phyloP scores from a whole-genome alignment of 2,888 invertebrate genomes.

The Chrysolina haemoptera region DNA sequence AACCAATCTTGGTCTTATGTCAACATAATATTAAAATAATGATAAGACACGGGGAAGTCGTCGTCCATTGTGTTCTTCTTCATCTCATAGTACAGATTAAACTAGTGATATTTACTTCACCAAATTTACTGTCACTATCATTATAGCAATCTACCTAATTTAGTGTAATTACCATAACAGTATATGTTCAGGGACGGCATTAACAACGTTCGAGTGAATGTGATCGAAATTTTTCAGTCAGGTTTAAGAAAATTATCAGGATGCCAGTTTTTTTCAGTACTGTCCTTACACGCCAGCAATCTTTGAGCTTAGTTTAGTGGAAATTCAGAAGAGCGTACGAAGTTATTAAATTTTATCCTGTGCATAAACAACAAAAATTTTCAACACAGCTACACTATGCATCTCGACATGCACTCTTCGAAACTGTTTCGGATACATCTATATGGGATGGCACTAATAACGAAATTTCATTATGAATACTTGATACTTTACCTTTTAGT shows the following conservation, averaged over 20 bases:
- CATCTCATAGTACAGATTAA: slow-evolving; percentile 39
- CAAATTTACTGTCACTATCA: slow-evolving; percentile 46
- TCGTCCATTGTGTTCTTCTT: slow-evolving; percentile 41
- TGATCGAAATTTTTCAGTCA: neutral
- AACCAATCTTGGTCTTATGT: slow-evolving; percentile 46
- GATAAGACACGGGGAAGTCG: slow-evolving; percentile 36
- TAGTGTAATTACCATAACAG: slow-evolving; percentile 43
- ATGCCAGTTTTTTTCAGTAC: neutral
- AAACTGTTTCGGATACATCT: no score
- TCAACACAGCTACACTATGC: no score
- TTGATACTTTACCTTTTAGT: no score
- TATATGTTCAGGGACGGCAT: slow-evolving; percentile 24
- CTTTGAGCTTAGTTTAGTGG: no score
- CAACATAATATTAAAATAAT: slow-evolving; percentile 50
- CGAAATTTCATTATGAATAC: no score
- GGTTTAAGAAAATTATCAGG: neutral
- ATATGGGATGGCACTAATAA: no score
- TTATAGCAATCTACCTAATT: slow-evolving; percentile 45
- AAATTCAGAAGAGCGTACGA: no score
- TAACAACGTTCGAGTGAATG: neutral
- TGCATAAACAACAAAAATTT: no score
- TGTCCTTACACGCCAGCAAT: no score
- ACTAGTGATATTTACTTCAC: slow-evolving; percentile 46
- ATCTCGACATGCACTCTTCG: no score
- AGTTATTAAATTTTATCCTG: no score